Evolutionary conservation across 2,797 vertebrate species (phyloP).

Genomic region (Channallabes apus): DNA sequence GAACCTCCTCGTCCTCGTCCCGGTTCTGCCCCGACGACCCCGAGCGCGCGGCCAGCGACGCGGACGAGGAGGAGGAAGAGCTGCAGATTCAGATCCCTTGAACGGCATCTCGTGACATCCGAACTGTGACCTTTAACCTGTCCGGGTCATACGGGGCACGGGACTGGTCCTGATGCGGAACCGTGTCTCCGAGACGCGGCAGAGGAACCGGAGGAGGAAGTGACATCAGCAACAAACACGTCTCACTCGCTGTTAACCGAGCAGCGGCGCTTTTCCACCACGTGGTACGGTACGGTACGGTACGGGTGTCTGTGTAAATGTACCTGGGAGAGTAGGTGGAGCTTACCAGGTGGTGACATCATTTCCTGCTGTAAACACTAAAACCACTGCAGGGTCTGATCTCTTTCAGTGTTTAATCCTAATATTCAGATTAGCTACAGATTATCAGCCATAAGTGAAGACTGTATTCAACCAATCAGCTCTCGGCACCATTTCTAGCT

Average conservation of each 20-base stretch:
- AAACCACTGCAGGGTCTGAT: too few species aligned
- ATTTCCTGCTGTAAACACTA: background rate
- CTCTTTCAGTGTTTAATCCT: background rate
- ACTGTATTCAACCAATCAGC: background rate
- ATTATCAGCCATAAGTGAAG: background rate
- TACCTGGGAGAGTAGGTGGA: background rate
- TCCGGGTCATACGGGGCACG: background rate
- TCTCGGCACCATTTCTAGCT: background rate
- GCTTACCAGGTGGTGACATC: background rate
- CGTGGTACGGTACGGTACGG: too few species aligned
- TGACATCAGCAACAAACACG: background rate
- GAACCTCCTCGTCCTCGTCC: slow-evolving; percentile 66
- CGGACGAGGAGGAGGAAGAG: slow-evolving; percentile 86
- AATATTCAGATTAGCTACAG: background rate
- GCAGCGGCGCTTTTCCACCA: background rate
- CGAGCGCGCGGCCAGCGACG: slow-evolving; percentile 79
- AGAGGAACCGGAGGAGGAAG: slow-evolving; percentile 1
- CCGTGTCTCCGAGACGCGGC: background rate
- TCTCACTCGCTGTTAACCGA: background rate
- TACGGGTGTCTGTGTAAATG: background rate
- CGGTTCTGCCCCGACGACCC: slow-evolving; percentile 83
- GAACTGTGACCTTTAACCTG: background rate
- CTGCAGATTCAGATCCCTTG: slow-evolving; percentile 91
- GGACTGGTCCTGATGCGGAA: background rate
- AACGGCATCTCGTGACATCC: slow-evolving; percentile 39